Base-by-base conservation (phyloP, 2,888 invertebrate genomes). In the Rhamnusium bicolor region DNA sequence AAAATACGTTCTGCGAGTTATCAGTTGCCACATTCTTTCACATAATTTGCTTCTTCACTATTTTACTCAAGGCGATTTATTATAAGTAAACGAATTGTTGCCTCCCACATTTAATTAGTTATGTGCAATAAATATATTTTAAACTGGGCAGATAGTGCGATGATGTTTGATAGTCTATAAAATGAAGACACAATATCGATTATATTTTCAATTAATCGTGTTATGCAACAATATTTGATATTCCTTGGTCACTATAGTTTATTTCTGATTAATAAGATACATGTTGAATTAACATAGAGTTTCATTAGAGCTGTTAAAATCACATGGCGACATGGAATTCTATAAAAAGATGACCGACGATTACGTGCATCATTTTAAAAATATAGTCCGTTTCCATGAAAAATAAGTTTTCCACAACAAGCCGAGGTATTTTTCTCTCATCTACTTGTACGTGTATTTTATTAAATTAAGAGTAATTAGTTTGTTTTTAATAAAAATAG, bases 281-380 rank as follows among this genome's bases (percentile, higher is more conserved):
- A 19, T 19, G 10, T 51, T 51, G 12, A 18, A 51, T 51, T 51
- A 51, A 7, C 7, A 49, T 8, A 16, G 2, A 61, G 47, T 29
- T 58, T 21, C 61, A 61, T 40, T 61, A 46, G 51, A 49, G 49
- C 63, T 63, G 63, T 27, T 63, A 18, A 49, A 21, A 54, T 54
- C 56, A 14, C 66, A 46, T 54, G 53, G 32, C 56, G 54, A 56
- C 66, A 54, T 46, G 21, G 54, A 21, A 40, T 67, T 67, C 66
- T 67, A 67, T 67, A 54, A 67, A 54, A 67, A 67, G 66, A 32
- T 46, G 24, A 49, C 66, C 54, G 54, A 40, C 53, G 24, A 21
- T 46, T 67, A 14, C 21, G 53, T 16, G 47, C 27, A 14, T 49
- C 14, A 63, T 51, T 63, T 63, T 63, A 51, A 63, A 63, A 63